These are phyloP conservation scores for Hippocampus mohnikei DNA, from an alignment of 2,113 vertebrate species.

Conservation along the genomic window DNA sequence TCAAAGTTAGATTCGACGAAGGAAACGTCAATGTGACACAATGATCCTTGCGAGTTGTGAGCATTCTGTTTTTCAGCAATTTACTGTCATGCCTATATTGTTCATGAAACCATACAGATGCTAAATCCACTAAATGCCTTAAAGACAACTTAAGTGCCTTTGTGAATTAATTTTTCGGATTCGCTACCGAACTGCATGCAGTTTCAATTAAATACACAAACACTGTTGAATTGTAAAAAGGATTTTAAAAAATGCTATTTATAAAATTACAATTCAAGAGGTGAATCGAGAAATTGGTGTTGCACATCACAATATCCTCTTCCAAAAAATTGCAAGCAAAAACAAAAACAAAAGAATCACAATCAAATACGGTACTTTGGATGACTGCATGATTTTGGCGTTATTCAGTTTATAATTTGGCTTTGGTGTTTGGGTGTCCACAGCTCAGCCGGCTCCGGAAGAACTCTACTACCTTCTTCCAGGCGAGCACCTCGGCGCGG, in stretches of 20 bases:
- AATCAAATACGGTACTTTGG: not conserved
- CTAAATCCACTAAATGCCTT: no score
- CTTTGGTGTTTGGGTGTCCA: not conserved
- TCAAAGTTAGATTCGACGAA: not conserved
- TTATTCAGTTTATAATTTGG: constrained; percentile 29
- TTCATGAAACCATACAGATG: accelerated
- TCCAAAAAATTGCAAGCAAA: not conserved
- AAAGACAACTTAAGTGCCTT: not conserved
- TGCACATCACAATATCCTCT: no score
- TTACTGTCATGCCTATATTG: accelerated
- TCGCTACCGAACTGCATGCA: not conserved
- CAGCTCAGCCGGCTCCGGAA: constrained; percentile 42
- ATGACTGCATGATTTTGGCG: not conserved
- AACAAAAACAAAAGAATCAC: not conserved
- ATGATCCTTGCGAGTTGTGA: constrained; percentile 17
- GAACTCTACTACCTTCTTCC: constrained; percentile 63
- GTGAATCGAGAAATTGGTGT: not conserved
- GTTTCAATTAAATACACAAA: not conserved
- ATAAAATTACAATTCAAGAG: not conserved
- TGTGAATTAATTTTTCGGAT: not conserved
- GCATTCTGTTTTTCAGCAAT: not conserved
- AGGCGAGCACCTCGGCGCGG: constrained; percentile 57
- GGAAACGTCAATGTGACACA: constrained; percentile 35
- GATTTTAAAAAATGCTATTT: not conserved
- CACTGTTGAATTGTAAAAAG: not conserved